These are phyloP conservation scores for Rallus limicola DNA, from an alignment of 2,113 vertebrate genomes.

Conservation along the genomic window DNA sequence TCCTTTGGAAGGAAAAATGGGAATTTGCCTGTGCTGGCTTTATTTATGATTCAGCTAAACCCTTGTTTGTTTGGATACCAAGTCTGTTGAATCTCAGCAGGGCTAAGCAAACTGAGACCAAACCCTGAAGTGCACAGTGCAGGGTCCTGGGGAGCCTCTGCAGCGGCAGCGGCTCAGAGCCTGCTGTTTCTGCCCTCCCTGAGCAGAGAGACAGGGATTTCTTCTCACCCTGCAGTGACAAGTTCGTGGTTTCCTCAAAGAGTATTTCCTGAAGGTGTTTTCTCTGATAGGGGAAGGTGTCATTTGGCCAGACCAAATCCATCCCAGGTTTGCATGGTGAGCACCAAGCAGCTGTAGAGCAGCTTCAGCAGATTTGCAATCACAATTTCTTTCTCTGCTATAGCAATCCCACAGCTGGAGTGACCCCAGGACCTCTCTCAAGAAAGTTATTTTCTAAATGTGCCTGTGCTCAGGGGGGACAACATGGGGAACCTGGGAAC, in stretches of 20 bases:
- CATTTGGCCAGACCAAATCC: neutral
- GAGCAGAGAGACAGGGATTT: neutral
- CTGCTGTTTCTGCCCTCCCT: neutral
- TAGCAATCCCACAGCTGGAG: neutral
- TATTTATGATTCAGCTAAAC: neutral
- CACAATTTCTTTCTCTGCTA: neutral
- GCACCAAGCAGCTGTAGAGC: neutral
- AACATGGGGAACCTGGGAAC: neutral
- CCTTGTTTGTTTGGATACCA: constrained; percentile 17
- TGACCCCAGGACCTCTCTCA: neutral
- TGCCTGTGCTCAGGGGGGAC: neutral
- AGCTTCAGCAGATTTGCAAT: neutral
- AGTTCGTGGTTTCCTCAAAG: neutral
- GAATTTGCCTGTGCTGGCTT: neutral
- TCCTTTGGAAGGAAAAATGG: constrained; percentile 20
- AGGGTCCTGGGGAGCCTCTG: neutral
- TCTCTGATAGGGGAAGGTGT: accelerated
- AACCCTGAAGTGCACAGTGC: neutral
- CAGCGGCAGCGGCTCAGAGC: neutral
- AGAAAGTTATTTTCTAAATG: neutral
- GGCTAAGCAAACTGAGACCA: neutral
- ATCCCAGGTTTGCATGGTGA: neutral
- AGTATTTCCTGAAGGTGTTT: neutral
- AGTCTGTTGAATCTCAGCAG: constrained; percentile 7
- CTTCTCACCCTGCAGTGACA: neutral